Percentiles rank a stretch among this genome's conserved stretches.
These are phyloP conservation scores for Thermophis baileyi DNA, from an alignment of 2,113 vertebrate species.

Conservation along the genomic window DNA sequence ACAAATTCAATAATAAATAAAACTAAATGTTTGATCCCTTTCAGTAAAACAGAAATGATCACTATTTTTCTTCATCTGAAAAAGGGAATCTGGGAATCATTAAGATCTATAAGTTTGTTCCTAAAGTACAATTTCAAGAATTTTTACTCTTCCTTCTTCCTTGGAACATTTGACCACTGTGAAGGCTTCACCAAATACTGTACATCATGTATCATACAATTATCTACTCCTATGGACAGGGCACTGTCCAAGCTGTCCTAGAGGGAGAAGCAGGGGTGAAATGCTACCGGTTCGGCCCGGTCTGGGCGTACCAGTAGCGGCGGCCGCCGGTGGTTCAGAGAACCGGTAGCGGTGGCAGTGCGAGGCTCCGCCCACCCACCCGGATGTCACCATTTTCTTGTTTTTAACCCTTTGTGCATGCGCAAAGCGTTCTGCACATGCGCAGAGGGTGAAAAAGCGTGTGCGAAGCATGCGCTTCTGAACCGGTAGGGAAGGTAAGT, in stretches of 20 bases:
- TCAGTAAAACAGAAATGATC: background rate
- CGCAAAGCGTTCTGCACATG: no score
- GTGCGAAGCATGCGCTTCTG: no score
- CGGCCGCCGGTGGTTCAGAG: no score
- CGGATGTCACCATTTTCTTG: no score
- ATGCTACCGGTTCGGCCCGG: no score
- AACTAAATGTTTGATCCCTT: background rate
- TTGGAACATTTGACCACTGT: background rate
- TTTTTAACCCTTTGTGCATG: no score
- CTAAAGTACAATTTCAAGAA: background rate
- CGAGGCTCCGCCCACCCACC: no score
- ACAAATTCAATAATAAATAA: background rate
- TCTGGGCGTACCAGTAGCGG: no score
- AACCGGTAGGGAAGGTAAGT: no score
- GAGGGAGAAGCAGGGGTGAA: background rate
- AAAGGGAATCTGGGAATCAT: background rate
- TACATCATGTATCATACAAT: no score
- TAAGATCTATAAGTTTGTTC: background rate
- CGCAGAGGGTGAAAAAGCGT: no score
- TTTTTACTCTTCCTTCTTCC: background rate
- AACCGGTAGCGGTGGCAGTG: no score
- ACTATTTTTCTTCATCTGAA: background rate
- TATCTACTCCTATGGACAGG: background rate
- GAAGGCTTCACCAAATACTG: background rate
- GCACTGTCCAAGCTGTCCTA: background rate